A percentile compares a stretch with the other conserved stretches of the same genome.
These are phyloP conservation scores for Synanceia verrucosa DNA, from an alignment of 2,797 vertebrate species.

Conservation along the genomic window DNA sequence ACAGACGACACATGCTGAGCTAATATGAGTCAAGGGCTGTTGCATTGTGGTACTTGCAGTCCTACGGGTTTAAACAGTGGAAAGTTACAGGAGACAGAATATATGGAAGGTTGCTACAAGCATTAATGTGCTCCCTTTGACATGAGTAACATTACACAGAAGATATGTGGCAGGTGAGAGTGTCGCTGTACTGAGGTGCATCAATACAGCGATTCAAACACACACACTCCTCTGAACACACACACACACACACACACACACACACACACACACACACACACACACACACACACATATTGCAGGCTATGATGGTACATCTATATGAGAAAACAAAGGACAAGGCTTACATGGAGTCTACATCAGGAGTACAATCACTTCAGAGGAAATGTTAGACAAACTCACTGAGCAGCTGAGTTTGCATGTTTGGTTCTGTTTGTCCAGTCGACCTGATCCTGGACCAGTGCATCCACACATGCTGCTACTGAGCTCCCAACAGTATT, in stretches of 20 bases:
- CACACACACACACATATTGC: conserved; percentile 10
- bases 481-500: conserved; percentile 13
- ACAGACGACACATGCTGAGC: conserved; percentile 17
- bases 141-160: conserved; percentile 43
- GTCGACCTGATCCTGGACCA: conserved; percentile 5
- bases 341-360: conserved; percentile 30
- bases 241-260: background rate
- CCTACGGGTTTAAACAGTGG: background rate
- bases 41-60: conserved; percentile 23
- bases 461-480: background rate
- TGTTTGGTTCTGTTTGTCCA: conserved; percentile 12
- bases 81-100: conserved; percentile 22
- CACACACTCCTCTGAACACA: conserved; percentile 11
- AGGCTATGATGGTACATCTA: conserved; percentile 29
- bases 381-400: conserved; percentile 14
- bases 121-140: conserved; percentile 38
- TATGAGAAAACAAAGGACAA: conserved; percentile 31
- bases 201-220: conserved; percentile 26
- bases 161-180: conserved; percentile 36
- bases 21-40: conserved; percentile 12
- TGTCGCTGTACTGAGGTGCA: conserved; percentile 43
- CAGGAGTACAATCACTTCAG: conserved; percentile 46
- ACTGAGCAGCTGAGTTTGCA: conserved; percentile 19
- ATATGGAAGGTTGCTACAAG: conserved; percentile 31
- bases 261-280: background rate